Evolutionary conservation across 1,140 invertebrate genomes (phyloP), one percentile per base, ranked within the genome.

Genomic region (Cotesia chilonis): DNA sequence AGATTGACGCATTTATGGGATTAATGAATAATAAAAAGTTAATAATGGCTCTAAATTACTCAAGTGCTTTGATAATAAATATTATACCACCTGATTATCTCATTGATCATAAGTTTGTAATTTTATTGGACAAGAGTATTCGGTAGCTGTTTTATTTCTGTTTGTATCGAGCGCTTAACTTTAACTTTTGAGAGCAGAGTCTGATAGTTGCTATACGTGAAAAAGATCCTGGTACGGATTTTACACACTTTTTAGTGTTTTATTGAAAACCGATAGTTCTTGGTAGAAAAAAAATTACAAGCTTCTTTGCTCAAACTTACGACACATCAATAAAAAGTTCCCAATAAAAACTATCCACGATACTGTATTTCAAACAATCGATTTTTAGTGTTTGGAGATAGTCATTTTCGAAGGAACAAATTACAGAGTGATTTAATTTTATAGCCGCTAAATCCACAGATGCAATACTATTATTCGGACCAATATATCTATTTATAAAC

Each of bases 261-360:
- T 78, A 77, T 80, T 74, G 75, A 28, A 72, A 73, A 37, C 73
- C 76, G 69, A 79, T 79, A 73, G 76, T 76, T 79, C 73, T 57
- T 36, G 51, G 35, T n/a, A 54, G 41, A n/a, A 66, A 71, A 70
- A 70, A 71, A 76, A 75, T 73, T 75, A 75, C 74, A 67, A 63
- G 67, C 51, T 71, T 51, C 60, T 74, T 70, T 38, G 68, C 17
- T 20, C 57, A 10, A 57, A 7, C 54, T 55, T 52, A 54, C 35
- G 63, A 65, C 69, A 68, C 63, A 67, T 60, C 38, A 12, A 52
- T 35, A 47, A 41, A 36, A 35, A 37, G 38, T 55, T 14, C 47
- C 60, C 17, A 38, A 38, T 67, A 70, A 74, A 70, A 74, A 70
- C 38, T 67, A 67, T 60, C 54, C 28, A 37, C 54, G 14, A n/a